Conservation (phyloP, 2,113 vertebrate species). For the Cavia aperea region DNA sequence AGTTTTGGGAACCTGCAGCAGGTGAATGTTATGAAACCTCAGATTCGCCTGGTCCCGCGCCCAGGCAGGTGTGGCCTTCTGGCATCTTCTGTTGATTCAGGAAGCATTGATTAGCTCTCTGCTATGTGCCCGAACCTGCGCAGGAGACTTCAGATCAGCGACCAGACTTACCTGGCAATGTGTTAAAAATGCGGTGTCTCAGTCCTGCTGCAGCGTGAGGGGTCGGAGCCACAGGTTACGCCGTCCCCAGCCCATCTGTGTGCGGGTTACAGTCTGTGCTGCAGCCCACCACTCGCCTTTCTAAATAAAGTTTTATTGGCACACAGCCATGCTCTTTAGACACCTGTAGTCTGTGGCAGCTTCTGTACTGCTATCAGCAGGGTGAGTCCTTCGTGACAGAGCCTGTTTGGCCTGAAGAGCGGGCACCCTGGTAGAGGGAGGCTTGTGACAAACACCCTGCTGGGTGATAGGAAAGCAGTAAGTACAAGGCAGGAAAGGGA, state of each 20-base stretch:
- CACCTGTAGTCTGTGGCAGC: background rate
- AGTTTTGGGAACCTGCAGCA: background rate
- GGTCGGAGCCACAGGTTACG: background rate
- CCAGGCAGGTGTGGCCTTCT: background rate
- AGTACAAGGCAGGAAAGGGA: background rate
- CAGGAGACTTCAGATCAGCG: background rate
- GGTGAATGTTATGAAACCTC: no score
- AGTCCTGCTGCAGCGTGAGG: background rate
- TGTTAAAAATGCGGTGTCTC: background rate
- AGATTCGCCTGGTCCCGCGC: background rate
- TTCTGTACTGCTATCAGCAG: background rate
- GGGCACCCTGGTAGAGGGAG: background rate
- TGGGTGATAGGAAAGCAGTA: background rate
- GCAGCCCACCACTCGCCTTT: background rate
- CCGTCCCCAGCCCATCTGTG: no score
- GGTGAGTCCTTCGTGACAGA: background rate
- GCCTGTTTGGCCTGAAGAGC: background rate
- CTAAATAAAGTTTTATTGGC: constrained; percentile 7
- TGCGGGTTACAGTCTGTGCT: background rate
- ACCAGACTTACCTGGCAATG: background rate
- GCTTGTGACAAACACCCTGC: background rate
- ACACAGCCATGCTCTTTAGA: background rate
- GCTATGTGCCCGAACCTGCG: background rate
- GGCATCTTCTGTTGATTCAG: background rate
- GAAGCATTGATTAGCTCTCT: background rate